Conservation (phyloP, 2,888 invertebrate genomes). For the Digitonthophagus gazella region DNA sequence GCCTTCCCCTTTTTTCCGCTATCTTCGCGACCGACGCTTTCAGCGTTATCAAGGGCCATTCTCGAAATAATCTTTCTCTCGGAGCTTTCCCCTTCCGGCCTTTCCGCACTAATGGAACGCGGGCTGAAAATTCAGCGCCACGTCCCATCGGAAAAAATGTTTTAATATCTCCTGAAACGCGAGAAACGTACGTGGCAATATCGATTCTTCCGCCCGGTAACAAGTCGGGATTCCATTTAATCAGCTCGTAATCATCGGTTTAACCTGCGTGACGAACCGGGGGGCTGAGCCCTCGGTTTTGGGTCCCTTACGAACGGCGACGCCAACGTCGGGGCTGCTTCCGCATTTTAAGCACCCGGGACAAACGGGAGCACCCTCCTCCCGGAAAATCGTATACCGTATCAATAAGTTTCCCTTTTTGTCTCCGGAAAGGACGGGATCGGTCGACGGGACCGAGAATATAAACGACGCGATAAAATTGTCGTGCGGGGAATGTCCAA, state of each 20-base stretch:
- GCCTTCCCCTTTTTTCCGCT: neutral
- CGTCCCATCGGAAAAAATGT: slow-evolving; percentile 9
- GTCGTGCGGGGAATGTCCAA: neutral
- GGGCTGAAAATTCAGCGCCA: neutral
- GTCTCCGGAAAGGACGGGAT: slow-evolving; percentile 18
- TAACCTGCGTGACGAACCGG: slow-evolving; percentile 46
- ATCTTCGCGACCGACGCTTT: slow-evolving; percentile 1
- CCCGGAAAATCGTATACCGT: neutral
- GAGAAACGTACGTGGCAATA: slow-evolving; percentile 17
- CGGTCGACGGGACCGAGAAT: slow-evolving; percentile 28
- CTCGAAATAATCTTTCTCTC: neutral
- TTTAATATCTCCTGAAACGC: slow-evolving; percentile 16
- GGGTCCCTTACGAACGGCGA: slow-evolving; percentile 37
- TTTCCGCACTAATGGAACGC: slow-evolving; percentile 3
- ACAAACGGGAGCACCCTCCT: neutral
- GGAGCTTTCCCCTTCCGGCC: neutral
- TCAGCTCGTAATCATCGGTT: slow-evolving; percentile 49
- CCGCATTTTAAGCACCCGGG: slow-evolving; percentile 41
- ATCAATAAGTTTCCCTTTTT: slow-evolving; percentile 7
- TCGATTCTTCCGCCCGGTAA: slow-evolving; percentile 39
- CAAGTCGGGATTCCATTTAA: slow-evolving; percentile 44
- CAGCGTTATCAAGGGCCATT: neutral
- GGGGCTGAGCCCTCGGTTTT: slow-evolving; percentile 27
- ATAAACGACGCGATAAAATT: neutral
- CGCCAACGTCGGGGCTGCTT: slow-evolving; percentile 36